Conservation (phyloP, 1,140 invertebrate genomes). For the Acromyrmex charruanus region DNA sequence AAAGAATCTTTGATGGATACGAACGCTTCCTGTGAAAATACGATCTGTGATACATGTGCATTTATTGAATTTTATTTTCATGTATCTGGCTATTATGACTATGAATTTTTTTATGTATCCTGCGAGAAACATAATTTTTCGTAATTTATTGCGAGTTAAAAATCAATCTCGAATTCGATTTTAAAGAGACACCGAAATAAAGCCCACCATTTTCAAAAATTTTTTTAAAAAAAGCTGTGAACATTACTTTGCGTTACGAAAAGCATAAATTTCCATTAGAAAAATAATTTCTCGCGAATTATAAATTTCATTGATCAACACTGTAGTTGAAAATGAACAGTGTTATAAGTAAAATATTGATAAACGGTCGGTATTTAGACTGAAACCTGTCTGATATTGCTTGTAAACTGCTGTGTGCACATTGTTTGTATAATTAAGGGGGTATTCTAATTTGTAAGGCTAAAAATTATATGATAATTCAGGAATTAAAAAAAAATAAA, state of each 20-base stretch:
- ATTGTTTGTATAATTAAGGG: neutral
- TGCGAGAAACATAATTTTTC: conserved; percentile 29
- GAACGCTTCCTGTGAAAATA: conserved; percentile 29
- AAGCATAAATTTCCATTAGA: conserved; percentile 21
- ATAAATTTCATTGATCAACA: conserved; percentile 24
- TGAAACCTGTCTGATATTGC: neutral
- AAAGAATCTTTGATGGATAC: neutral
- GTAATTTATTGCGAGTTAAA: neutral
- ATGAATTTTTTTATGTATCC: conserved; percentile 21
- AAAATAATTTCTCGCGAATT: neutral
- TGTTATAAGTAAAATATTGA: neutral
- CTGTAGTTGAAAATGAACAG: conserved; percentile 10
- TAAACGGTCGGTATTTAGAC: neutral
- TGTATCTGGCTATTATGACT: neutral
- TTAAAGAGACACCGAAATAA: neutral
- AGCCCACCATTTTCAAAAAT: neutral
- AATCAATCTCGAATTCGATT: neutral
- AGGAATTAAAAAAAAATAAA: too few relatives aligned
- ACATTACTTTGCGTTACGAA: neutral
- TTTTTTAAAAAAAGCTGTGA: neutral
- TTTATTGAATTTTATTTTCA: conserved; percentile 53
- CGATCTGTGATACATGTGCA: conserved; percentile 16
- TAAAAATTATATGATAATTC: too few relatives aligned
- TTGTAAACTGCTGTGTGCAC: neutral
- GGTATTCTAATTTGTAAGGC: too few relatives aligned